Base-by-base conservation (phyloP, 2,113 vertebrate genomes). In the Alexandromys fortis region DNA sequence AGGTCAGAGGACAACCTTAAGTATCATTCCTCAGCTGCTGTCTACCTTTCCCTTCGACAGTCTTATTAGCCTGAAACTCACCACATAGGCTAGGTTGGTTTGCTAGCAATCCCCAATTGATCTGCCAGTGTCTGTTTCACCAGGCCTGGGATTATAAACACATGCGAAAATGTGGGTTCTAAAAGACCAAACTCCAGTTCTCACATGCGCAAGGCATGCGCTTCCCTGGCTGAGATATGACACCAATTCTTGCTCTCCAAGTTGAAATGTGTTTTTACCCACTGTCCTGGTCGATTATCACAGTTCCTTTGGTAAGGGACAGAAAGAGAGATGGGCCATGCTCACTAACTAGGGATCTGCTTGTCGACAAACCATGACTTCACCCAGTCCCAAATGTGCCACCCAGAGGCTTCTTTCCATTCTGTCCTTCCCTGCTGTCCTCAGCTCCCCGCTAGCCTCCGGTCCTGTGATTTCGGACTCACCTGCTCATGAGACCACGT, bases 401-500 rank as follows among this genome's bases (percentile, higher is more conserved):
- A 4, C 21, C 30, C 16, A 2, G 47, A 65, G 19, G 2, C 33
- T 11, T 63, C 1, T 45, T 35, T 33, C 65, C 16, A 7, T 47
- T 4, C 14, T 1, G 0, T 5, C 10, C 2, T 13, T 28, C 52
- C 52, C 2, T 0, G 3, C 21, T 73, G 2, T 2, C 24, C 33
- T 45, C 13, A 7, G 28, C 6, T 5, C 0, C 10, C 4, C 1
- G 0, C 5, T 0, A 0, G 3, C 9, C 17, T 35, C 9, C 0
- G 0, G 1, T 3, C 4, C 55, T 0, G 0, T 9, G 30, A 33
- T 24, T 49, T 55, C 88, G 10, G 1, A 97, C 93, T 35, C 97
- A 99, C 99, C 99, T 99, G 99, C 55, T 99, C 99, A 0, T 99
- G 99, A 30, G 99, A 99, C 99, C 99, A 99, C 0, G 99, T 99